Percentiles rank a stretch among this genome's conserved stretches.
These are phyloP conservation scores for Kradibia gibbosae DNA, from an alignment of 1,140 invertebrate species.

Conservation along the genomic window DNA sequence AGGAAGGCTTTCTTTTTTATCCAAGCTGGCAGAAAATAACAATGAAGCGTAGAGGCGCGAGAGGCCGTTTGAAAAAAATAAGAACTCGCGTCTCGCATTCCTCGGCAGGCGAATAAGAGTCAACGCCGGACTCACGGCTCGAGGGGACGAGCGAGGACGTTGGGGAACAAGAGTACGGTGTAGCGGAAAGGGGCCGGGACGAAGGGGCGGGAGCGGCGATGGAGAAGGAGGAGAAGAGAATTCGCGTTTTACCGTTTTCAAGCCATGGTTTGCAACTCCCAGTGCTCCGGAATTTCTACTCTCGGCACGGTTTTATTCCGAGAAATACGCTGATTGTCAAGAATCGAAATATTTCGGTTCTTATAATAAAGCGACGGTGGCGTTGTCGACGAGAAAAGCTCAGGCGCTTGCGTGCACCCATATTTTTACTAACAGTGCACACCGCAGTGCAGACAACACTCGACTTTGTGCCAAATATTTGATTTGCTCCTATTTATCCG, in stretches of 20 bases:
- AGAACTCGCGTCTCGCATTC: conserved; percentile 15
- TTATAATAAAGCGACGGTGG: not conserved
- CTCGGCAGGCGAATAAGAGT: not conserved
- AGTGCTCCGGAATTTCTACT: conserved; percentile 14
- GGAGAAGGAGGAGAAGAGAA: not conserved
- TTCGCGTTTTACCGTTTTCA: conserved; percentile 13
- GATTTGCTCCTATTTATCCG: conserved; percentile 22
- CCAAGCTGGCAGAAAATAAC: conserved; percentile 10
- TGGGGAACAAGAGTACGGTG: not conserved
- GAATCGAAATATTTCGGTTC: conserved; percentile 44
- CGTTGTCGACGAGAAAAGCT: not conserved
- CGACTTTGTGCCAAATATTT: conserved; percentile 45
- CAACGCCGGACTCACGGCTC: not conserved
- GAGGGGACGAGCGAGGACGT: not conserved
- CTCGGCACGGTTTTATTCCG: conserved; percentile 29
- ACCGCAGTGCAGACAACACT: not conserved
- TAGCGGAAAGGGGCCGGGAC: not conserved
- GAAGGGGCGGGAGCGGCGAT: not conserved
- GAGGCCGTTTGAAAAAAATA: conserved; percentile 4
- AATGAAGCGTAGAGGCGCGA: conserved; percentile 1
- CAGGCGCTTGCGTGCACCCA: not conserved
- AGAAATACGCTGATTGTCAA: conserved; percentile 24
- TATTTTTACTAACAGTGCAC: not conserved
- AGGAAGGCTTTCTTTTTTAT: conserved; percentile 2
- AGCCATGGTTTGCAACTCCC: not conserved